Percentiles rank a stretch among this genome's conserved stretches.
Evolutionary conservation across 2,113 vertebrate genomes (phyloP).

Genomic region (Leptobrachium leishanense): DNA sequence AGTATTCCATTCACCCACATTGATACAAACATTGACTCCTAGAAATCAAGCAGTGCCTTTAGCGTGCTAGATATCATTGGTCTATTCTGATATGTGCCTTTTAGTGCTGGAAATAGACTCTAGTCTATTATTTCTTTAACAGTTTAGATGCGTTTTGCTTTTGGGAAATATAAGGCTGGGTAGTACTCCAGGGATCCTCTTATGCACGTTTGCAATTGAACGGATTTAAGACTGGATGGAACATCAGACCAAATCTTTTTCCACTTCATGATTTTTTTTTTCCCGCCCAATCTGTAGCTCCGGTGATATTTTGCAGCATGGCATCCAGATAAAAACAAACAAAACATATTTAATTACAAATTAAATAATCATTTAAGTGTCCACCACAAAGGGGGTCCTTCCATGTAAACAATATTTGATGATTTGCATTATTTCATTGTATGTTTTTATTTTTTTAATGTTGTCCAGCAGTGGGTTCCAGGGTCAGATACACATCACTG

Average conservation of each 20-base stretch:
- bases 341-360: conserved; percentile 62
- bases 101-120: neutral
- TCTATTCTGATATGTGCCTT: conserved; percentile 1
- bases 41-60: too few species aligned
- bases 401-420: conserved; percentile 72
- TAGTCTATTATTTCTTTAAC: neutral
- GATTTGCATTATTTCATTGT: conserved; percentile 58
- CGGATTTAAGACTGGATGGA: conserved; percentile 27
- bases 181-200: conserved; percentile 10
- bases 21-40: too few species aligned
- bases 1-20: too few species aligned
- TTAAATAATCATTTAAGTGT: conserved; percentile 71
- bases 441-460: neutral
- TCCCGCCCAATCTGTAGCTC: conserved; percentile 59
- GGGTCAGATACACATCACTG: conserved; percentile 73
- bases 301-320: conserved; percentile 60
- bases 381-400: conserved; percentile 62
- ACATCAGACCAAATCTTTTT: conserved; percentile 53
- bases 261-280: conserved; percentile 32
- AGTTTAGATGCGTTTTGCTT: conserved; percentile 9
- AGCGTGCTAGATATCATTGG: too few species aligned
- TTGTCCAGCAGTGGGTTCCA: conserved; percentile 59
- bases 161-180: neutral
- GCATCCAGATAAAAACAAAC: conserved; percentile 57
- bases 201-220: neutral